Percentiles rank a stretch among this genome's conserved stretches.
phyloP scores from a whole-genome alignment of 2,113 vertebrate species.

The Naja naja region DNA sequence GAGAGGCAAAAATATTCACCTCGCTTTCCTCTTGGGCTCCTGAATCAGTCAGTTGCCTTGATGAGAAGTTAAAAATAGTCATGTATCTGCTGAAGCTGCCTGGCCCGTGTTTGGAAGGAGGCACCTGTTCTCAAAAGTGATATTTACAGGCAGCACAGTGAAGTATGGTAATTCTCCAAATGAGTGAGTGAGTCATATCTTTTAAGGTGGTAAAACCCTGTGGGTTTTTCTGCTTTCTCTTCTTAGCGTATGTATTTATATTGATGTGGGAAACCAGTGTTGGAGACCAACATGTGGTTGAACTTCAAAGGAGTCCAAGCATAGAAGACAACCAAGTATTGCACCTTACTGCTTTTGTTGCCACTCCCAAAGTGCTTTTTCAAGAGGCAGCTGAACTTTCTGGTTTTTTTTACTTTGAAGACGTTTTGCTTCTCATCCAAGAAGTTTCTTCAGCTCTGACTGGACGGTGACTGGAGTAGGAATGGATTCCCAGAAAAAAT shows the following conservation, averaged over 20 bases:
- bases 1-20: slow-evolving; percentile 7
- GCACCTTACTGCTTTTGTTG: background rate
- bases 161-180: background rate
- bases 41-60: background rate
- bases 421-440: no score
- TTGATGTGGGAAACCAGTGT: fast-evolving
- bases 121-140: background rate
- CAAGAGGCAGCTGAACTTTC: no score
- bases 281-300: background rate
- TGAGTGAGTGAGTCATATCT: background rate
- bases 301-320: background rate
- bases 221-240: background rate
- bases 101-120: background rate
- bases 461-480: no score
- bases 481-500: no score
- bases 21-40: background rate
- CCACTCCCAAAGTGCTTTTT: no score
- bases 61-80: background rate
- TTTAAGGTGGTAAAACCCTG: fast-evolving
- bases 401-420: no score
- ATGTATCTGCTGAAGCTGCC: background rate
- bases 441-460: no score
- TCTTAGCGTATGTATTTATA: fast-evolving
- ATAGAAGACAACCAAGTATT: background rate
- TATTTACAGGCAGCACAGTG: background rate